Conservation (phyloP, 53 echinoderm and acorn worm species). For the Astropecten irregularis region DNA sequence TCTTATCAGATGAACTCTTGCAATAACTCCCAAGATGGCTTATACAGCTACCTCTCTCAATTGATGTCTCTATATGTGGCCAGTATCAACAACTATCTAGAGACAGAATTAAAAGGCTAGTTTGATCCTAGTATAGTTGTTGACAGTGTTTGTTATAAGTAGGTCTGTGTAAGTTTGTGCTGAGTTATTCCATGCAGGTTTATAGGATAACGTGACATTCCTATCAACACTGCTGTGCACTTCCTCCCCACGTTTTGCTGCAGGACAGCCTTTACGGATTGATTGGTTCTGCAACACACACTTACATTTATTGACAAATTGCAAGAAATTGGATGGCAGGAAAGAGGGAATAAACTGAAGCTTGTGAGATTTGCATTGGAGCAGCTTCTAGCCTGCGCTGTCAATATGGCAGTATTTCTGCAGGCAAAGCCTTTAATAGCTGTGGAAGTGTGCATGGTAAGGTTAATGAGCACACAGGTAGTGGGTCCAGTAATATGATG, state of each 20-base stretch:
- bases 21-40: constrained; percentile 18
- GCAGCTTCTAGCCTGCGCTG: constrained; percentile 17
- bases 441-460: constrained; percentile 49
- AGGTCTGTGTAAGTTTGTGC: constrained; percentile 32
- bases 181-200: constrained; percentile 47
- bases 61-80: constrained; percentile 12
- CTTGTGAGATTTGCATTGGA: constrained; percentile 26
- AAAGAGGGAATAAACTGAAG: constrained; percentile 42
- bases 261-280: constrained; percentile 46
- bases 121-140: not conserved
- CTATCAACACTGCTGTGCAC: constrained; percentile 22
- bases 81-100: constrained; percentile 33
- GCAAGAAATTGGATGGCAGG: constrained; percentile 41
- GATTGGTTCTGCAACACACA: constrained; percentile 49
- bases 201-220: constrained; percentile 20
- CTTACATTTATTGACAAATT: constrained; percentile 61
- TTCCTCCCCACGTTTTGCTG: constrained; percentile 39
- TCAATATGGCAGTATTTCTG: constrained; percentile 57
- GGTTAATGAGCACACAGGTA: constrained; percentile 56
- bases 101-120: constrained; percentile 28
- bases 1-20: constrained; percentile 50
- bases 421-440: constrained; percentile 51
- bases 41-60: not conserved
- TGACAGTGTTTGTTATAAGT: constrained; percentile 42
- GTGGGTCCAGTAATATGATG: constrained; percentile 53